Percentiles rank a stretch among this genome's conserved stretches.
phyloP scores from a whole-genome alignment of 2,797 vertebrate species.

The Lerista edwardsae region DNA sequence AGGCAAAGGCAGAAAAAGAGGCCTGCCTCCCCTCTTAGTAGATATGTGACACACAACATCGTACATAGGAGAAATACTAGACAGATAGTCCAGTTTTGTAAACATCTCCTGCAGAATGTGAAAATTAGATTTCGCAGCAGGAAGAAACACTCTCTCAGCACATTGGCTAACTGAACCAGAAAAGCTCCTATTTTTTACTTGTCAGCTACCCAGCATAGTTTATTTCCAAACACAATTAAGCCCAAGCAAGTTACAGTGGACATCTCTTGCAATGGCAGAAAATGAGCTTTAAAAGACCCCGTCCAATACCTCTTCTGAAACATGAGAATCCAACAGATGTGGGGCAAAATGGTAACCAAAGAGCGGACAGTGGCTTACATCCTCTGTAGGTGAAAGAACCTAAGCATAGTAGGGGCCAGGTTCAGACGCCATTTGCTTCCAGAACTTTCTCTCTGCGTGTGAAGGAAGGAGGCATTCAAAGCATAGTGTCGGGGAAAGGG shows the following conservation, averaged over 20 bases:
- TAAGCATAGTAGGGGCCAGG: not conserved
- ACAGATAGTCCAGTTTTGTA: not conserved
- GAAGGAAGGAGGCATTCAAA: too few species aligned
- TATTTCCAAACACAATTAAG: not conserved
- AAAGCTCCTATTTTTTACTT: not conserved
- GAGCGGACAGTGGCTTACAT: too few species aligned
- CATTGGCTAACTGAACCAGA: not conserved
- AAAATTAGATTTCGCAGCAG: conserved; percentile 3
- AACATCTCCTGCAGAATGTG: not conserved
- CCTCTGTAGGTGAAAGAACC: not conserved
- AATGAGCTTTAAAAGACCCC: not conserved
- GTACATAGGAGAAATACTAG: not conserved
- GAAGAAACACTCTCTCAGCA: not conserved
- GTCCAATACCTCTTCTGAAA: not conserved
- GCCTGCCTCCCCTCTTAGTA: not conserved
- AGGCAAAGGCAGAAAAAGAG: not conserved
- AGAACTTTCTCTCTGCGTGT: too few species aligned
- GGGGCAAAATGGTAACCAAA: not conserved
- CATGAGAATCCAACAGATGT: not conserved
- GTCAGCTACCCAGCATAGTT: not conserved
- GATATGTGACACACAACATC: not conserved
- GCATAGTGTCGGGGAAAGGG: not conserved
- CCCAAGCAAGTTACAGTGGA: not conserved
- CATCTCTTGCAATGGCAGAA: not conserved
- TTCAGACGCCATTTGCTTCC: too few species aligned